A percentile compares a stretch with the other conserved stretches of the same genome.
phyloP scores from a whole-genome alignment of 2,113 vertebrate species.

The Eurypyga helias region DNA sequence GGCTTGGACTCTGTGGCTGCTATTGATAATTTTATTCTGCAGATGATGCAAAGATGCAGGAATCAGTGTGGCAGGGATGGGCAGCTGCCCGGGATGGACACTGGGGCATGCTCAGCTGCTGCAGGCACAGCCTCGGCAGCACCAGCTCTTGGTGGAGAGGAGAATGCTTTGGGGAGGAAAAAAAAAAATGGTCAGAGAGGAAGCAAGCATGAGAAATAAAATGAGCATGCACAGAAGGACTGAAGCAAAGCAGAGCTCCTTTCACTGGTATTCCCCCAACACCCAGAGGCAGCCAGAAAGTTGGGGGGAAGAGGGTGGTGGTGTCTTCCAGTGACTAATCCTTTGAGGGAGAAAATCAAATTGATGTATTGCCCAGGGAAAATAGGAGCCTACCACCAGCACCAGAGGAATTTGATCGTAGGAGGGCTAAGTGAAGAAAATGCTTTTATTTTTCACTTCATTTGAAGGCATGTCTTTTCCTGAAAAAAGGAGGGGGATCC shows the following conservation, averaged over 20 bases:
- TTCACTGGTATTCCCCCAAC: not conserved
- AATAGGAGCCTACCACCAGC: not conserved
- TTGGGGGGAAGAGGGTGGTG: not conserved
- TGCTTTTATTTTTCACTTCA: not conserved
- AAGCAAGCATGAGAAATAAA: not conserved
- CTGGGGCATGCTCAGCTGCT: not conserved
- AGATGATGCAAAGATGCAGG: not conserved
- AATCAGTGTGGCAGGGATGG: not conserved
- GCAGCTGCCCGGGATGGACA: not conserved
- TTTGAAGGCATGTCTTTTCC: not conserved
- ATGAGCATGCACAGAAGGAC: not conserved
- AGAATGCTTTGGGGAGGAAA: not conserved
- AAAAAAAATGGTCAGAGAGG: not conserved
- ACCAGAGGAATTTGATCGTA: not conserved
- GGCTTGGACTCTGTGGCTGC: not conserved
- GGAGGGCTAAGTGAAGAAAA: not conserved
- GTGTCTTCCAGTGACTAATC: not conserved
- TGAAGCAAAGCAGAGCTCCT: not conserved
- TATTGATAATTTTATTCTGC: not conserved
- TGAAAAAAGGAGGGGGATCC: not conserved
- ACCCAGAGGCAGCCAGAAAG: not conserved
- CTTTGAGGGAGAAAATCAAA: conserved; percentile 36
- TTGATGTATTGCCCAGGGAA: not conserved
- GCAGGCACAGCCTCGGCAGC: not conserved
- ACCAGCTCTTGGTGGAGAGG: not conserved